Conservation (phyloP, 2,888 invertebrate species). For the Girardia tigrina region DNA sequence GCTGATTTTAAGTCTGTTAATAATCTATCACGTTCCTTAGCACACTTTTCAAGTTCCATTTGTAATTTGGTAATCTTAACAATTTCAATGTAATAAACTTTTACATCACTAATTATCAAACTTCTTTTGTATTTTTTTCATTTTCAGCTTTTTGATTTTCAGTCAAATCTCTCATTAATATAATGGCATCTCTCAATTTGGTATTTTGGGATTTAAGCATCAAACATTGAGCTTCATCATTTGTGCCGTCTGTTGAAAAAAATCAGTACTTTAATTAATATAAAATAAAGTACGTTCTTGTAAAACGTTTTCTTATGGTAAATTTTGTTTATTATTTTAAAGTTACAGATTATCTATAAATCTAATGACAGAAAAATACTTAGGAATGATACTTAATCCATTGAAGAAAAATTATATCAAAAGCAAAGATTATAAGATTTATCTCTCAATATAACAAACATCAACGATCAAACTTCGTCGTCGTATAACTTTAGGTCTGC, state of each 20-base stretch:
- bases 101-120: background rate
- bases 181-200: constrained; percentile 2
- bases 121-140: background rate
- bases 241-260: background rate
- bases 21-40: constrained; percentile 81
- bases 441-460: no score
- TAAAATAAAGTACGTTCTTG: no score
- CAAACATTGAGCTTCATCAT: constrained; percentile 23
- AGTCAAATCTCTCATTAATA: background rate
- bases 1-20: constrained; percentile 66
- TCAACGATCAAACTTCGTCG: no score
- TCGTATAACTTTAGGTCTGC: no score
- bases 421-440: no score
- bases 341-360: no score
- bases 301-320: no score
- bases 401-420: no score
- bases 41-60: constrained; percentile 50
- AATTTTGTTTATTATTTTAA: no score
- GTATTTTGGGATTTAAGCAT: constrained; percentile 9
- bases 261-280: background rate
- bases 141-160: constrained; percentile 8
- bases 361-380: no score
- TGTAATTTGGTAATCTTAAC: constrained; percentile 40
- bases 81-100: background rate
- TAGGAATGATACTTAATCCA: no score